Evolutionary conservation across 2,797 vertebrate genomes (phyloP), one percentile per base, ranked within the genome.

Genomic region (Streptopelia turtur): DNA sequence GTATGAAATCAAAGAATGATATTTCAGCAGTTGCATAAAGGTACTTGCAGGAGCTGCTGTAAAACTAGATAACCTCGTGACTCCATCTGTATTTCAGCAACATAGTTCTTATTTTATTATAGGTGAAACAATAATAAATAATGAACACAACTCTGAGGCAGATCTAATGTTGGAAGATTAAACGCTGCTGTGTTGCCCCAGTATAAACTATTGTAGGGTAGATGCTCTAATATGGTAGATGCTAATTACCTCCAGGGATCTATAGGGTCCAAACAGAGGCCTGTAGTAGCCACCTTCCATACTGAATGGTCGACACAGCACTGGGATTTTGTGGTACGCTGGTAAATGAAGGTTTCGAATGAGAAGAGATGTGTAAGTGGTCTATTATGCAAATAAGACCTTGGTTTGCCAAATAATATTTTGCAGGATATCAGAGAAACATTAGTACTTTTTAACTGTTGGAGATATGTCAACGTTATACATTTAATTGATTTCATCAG

Each of bases 71-170:
- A 93, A 79, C n/a, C 55, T 87, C 23, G 21, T 53, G 18, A 49
- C 10, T 81, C 66, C 31, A 22, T 63, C 90, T 93, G 35, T 83
- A 41, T 76, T 55, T 89, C 63, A 69, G 45, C 61, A 65, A 31
- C 41, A 30, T 63, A 92, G 16, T 71, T 81, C 61, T 89, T 83
- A 68, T 37, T 94, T 93, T 91, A 74, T 89, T 84, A 68, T 45
- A 43, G 45, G 50, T 65, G 64, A 81, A 95, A 64, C 53, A 79
- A 37, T 61, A 88, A 81, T 89, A 92, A 90, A 83, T 22, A 71
- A 23, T 70, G 37, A 83, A 57, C 55, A 43, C 13, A 47, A 33
- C 33, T 83, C 9, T 21, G 66, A 90, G 64, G 16, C 37, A 71
- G 56, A n/a, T 71, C 30, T 18, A 33, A 4, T 0, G 0, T 83